Base-by-base conservation (phyloP, 1,140 invertebrate genomes). In the Papilio polyxenes region DNA sequence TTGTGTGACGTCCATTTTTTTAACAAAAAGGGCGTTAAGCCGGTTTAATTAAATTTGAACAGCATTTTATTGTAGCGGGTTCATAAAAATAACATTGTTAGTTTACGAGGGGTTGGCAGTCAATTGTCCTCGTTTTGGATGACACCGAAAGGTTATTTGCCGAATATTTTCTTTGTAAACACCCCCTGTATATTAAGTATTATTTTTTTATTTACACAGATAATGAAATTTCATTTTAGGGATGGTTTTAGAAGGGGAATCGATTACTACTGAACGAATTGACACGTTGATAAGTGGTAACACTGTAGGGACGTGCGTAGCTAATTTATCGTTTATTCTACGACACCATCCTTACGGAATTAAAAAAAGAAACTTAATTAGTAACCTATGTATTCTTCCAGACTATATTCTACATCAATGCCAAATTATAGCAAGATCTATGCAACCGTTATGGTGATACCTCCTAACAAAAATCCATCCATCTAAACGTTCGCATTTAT, bases 11-110 rank as follows among this genome's bases (percentile, higher is more conserved):
- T 85, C 84, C 75, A 83, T 83, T 85, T 87, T 78, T 82, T n/a
- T 48, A n/a, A 65, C 82, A 83, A 85, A 84, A 85, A 84, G 85
- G 85, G 86, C 86, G 87, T 87, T 91, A 90, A 92, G 89, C 91
- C 89, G 84, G 85, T 92, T 90, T 91, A 91, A 93, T 93, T 93
- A 92, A 93, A 93, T 87, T 89, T 85, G 83, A 85, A 81, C 82
- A 40, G 78, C 82, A 83, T 85, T 85, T 87, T 85, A 85, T 85
- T 84, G 85, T 87, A 80, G 83, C 84, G 83, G 77, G 89, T 91
- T 91, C 90, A 92, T 93, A 92, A 92, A 91, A 92, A 92, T 93
- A 92, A 92, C 90, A 91, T 92, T 92, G 87, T 90, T 85, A 83
- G 81, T 83, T 65, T 82, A 84, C 81, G 78, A 87, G 87, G 87